Evolutionary conservation across 2,888 invertebrate genomes (phyloP), one percentile per base, ranked within the genome.

Genomic region (Pammene fasciana): DNA sequence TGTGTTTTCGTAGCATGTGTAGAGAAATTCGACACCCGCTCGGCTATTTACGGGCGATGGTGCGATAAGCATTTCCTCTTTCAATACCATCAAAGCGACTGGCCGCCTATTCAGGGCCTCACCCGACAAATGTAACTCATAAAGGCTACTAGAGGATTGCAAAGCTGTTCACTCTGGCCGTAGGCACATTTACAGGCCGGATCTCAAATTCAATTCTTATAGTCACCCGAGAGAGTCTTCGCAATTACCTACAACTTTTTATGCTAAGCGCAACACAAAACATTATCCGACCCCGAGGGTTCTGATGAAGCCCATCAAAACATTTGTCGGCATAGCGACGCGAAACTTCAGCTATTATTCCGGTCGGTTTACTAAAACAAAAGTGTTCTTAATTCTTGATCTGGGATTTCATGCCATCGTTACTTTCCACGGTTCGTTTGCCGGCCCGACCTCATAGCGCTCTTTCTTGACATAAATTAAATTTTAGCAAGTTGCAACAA

Each of bases 11-110:
- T 82, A 86, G 82, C 82, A 85, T 86, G 86, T 89, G 86, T 85
- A 85, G 87, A 87, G 87, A 87, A 89, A 88, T 87, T 88, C 88
- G 86, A 88, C 88, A 89, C 88, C 85, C 87, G 86, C 85, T 88
- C 85, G 80, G 84, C 87, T 90, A 89, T 90, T 89, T 90, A 88
- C 87, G 84, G 83, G 84, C 87, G 89, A 89, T 88, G 86, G 89
- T 83, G 86, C 90, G 90, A 90, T 90, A 90, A 89, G 88, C 87
- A 88, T 90, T 90, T 89, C 88, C 89, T 87, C 87, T 89, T 90
- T 90, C 90, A 90, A 89, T 88, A 86, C 87, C 85, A 86, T 90
- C 89, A 89, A 88, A 90, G 88, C 86, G 86, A 88, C 89, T 88
- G 87, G 84, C 85, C 88, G 85, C 82, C 89, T 87, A 89, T 90